These are phyloP conservation scores for Buceros bicornis DNA, from an alignment of 2,797 vertebrate genomes.

Conservation along the genomic window DNA sequence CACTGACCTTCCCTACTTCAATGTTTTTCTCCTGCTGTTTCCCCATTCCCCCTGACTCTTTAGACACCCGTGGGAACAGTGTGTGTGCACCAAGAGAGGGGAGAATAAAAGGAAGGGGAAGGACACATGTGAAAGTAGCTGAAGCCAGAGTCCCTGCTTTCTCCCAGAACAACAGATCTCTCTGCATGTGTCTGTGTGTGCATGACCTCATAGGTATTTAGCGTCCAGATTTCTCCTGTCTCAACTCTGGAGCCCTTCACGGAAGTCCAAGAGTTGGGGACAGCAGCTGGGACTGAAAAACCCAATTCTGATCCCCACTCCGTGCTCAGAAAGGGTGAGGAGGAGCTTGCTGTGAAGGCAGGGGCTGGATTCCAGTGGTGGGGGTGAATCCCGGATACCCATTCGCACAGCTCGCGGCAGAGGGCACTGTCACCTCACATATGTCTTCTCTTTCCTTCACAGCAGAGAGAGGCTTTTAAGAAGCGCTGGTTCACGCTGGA, in stretches of 20 bases:
- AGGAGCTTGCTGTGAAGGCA: not conserved
- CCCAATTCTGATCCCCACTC: not conserved
- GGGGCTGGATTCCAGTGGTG: not conserved
- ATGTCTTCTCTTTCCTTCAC: slow-evolving; percentile 29
- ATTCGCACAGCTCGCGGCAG: slow-evolving; percentile 23
- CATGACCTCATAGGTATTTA: slow-evolving; percentile 29
- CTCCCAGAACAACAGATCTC: slow-evolving; percentile 35
- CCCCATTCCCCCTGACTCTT: slow-evolving; percentile 40
- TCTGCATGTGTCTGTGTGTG: slow-evolving; percentile 43
- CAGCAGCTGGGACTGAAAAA: not conserved
- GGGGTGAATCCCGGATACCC: not conserved
- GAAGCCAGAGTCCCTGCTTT: slow-evolving; percentile 53
- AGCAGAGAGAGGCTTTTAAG: slow-evolving; percentile 93
- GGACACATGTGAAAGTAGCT: slow-evolving; percentile 51
- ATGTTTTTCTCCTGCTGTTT: slow-evolving; percentile 45
- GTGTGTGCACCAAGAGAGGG: slow-evolving; percentile 52
- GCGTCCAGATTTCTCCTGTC: slow-evolving; percentile 36
- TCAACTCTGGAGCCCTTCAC: not conserved
- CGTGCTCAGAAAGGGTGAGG: not conserved
- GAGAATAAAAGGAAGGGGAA: slow-evolving; percentile 64
- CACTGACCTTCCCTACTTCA: not conserved
- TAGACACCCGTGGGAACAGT: slow-evolving; percentile 24
- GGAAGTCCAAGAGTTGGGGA: not conserved
- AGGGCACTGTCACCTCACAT: slow-evolving; percentile 49
- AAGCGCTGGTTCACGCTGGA: slow-evolving; percentile 94